These are phyloP conservation scores for Thryonomys swinderianus DNA, from an alignment of 2,113 vertebrate genomes.

Conservation along the genomic window DNA sequence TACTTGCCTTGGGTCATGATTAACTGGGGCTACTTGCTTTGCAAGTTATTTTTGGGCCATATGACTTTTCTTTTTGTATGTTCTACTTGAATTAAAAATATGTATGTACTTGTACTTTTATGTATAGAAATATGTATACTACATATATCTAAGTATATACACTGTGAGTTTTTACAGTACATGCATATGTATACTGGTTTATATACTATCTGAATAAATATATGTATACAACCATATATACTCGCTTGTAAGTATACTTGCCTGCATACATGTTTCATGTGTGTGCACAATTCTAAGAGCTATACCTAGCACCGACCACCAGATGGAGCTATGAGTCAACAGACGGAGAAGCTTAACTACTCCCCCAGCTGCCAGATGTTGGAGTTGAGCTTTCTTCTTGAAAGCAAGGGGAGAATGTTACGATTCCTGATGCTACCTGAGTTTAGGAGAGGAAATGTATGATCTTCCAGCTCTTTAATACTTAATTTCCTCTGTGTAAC, in stretches of 20 bases:
- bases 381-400: neutral
- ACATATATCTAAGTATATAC: too few relatives aligned
- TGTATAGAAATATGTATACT: neutral
- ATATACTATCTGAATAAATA: neutral
- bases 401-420: neutral
- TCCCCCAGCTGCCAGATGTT: neutral
- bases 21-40: neutral
- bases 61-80: neutral
- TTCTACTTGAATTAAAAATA: constrained; percentile 25
- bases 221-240: rapidly evolving
- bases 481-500: neutral
- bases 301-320: constrained; percentile 26
- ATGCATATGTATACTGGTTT: rapidly evolving
- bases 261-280: too few relatives aligned
- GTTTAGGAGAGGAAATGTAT: neutral
- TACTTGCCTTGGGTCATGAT: neutral
- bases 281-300: neutral
- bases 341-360: neutral
- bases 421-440: neutral
- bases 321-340: constrained; percentile 20
- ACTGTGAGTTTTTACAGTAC: rapidly evolving
- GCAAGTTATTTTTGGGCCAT: neutral
- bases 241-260: too few relatives aligned
- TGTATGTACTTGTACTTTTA: too few relatives aligned
- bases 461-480: too few relatives aligned